These are phyloP conservation scores for Noctua comes DNA, from an alignment of 2,888 invertebrate genomes.

Conservation along the genomic window DNA sequence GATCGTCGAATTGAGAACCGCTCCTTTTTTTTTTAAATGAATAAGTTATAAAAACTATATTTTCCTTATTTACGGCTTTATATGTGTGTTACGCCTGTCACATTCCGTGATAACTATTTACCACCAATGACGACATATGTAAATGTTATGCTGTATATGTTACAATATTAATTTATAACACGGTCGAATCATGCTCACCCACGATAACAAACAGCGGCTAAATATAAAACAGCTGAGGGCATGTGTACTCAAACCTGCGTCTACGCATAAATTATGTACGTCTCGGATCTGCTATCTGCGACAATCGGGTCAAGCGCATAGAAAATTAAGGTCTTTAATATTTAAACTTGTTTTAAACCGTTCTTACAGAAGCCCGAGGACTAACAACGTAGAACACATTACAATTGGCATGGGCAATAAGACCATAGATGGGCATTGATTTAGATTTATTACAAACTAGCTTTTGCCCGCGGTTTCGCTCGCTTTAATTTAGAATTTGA, in stretches of 20 bases:
- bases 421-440: not conserved
- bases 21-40: not conserved
- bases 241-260: slow-evolving; percentile 26
- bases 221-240: slow-evolving; percentile 5
- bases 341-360: not conserved
- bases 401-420: not conserved
- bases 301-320: slow-evolving; percentile 6
- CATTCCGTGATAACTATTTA: not conserved
- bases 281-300: slow-evolving; percentile 9
- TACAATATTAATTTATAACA: not conserved
- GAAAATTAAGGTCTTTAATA: not conserved
- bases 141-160: not conserved
- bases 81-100: not conserved
- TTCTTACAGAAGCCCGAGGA: not conserved
- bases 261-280: slow-evolving; percentile 8
- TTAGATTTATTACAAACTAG: not conserved
- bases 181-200: slow-evolving; percentile 5
- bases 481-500: too few species aligned
- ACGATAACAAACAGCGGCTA: not conserved
- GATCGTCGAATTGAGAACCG: not conserved
- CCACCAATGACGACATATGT: not conserved
- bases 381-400: not conserved
- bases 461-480: too few species aligned
- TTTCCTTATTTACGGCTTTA: not conserved
- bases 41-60: not conserved